Conservation (phyloP, 30 jellyfish, hydroid and myxozoan genomes). For the Clytia hemisphaerica region DNA sequence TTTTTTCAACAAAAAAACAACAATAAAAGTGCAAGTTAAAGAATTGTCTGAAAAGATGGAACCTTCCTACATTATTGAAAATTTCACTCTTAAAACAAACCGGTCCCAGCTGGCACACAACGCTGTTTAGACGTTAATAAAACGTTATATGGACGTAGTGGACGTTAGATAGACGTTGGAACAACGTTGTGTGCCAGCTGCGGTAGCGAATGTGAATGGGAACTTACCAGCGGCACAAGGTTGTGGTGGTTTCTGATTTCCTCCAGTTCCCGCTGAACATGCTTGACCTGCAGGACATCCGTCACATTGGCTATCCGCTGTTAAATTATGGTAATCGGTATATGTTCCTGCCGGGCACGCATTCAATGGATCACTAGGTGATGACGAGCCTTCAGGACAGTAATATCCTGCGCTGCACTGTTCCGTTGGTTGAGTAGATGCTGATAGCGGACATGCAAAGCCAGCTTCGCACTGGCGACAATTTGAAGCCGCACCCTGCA, state of each 20-base stretch:
- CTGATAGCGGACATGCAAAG: slow-evolving; percentile 94
- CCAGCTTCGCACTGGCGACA: slow-evolving; percentile 95
- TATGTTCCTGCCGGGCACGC: slow-evolving; percentile 96
- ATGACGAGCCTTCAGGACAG: slow-evolving; percentile 92
- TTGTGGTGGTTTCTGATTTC: slow-evolving; percentile 89
- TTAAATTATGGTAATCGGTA: slow-evolving; percentile 75
- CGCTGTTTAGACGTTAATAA: too few species aligned
- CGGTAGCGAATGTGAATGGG: too few species aligned
- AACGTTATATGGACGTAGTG: too few species aligned
- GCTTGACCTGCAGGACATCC: slow-evolving; percentile 94
- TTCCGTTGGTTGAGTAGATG: slow-evolving; percentile 68
- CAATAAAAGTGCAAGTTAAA: too few species aligned
- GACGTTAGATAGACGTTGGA: too few species aligned
- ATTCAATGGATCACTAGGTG: slow-evolving; percentile 68
- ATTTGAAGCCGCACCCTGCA: slow-evolving; percentile 47
- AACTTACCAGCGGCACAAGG: slow-evolving; percentile 87
- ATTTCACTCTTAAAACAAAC: too few species aligned
- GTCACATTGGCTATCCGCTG: slow-evolving; percentile 75
- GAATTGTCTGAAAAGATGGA: too few species aligned
- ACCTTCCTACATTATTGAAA: too few species aligned
- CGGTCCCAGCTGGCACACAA: too few species aligned
- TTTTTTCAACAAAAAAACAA: too few species aligned
- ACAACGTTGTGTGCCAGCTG: too few species aligned
- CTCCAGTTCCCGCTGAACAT: slow-evolving; percentile 96
- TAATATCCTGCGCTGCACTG: slow-evolving; percentile 87